phyloP scores from a whole-genome alignment of 1,140 invertebrate genomes.

The Brachystomella parvula region DNA sequence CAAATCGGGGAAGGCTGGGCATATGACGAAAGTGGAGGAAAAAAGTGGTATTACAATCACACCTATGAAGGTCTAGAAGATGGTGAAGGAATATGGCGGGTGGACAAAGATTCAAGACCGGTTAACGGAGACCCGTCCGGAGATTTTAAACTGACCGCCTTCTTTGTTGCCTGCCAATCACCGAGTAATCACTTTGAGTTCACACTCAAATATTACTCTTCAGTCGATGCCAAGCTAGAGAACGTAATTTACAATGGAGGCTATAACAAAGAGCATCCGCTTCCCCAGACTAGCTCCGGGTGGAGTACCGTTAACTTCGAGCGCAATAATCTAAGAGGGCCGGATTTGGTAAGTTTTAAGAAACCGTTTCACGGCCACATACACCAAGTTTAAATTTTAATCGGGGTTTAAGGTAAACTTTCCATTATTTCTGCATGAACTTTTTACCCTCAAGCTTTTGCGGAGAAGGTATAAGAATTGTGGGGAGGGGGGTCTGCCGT shows the following conservation, averaged over 20 bases:
- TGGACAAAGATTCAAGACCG: not conserved
- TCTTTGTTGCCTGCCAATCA: not conserved
- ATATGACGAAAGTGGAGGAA: not conserved
- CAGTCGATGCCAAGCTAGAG: not conserved
- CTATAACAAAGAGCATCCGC: not conserved
- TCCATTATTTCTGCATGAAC: too few relatives aligned
- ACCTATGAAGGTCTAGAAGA: not conserved
- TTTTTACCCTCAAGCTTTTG: too few relatives aligned
- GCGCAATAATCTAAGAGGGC: not conserved
- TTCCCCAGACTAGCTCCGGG: not conserved
- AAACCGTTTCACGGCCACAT: not conserved
- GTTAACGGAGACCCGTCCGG: not conserved
- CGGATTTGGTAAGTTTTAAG: not conserved
- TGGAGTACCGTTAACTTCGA: not conserved
- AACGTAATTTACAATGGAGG: not conserved
- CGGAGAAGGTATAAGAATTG: too few relatives aligned
- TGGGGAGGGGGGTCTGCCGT: too few relatives aligned
- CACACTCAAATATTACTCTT: not conserved
- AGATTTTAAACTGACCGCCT: not conserved
- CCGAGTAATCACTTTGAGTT: not conserved
- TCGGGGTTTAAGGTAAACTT: too few relatives aligned
- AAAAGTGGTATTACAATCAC: not conserved
- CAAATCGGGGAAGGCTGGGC: too few relatives aligned
- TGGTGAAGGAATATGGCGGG: not conserved
- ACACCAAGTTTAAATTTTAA: too few relatives aligned